Evolutionary conservation across 2,888 invertebrate species (phyloP).

Genomic region (Icerya purchasi): DNA sequence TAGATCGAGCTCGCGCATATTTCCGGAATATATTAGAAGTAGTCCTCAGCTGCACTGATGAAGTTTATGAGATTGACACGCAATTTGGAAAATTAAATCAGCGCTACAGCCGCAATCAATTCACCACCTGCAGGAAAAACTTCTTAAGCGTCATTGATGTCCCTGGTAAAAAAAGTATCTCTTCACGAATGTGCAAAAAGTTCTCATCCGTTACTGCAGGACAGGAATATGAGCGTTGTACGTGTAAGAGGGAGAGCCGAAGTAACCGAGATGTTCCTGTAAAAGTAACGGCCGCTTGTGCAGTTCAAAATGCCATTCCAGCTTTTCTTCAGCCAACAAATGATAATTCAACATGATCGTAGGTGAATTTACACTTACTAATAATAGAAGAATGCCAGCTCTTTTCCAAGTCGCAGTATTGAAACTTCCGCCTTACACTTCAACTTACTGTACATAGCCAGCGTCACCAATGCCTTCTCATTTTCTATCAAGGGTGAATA

Average conservation of each 20-base stretch:
- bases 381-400: background rate
- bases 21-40: conserved; percentile 2
- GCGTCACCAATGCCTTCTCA: background rate
- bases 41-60: conserved; percentile 2
- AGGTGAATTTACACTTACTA: background rate
- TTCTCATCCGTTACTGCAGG: background rate
- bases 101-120: conserved; percentile 6
- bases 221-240: background rate
- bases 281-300: background rate
- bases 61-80: conserved; percentile 1
- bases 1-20: conserved; percentile 3
- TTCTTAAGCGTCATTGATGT: background rate
- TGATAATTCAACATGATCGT: too few species aligned
- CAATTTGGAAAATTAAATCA: conserved; percentile 3
- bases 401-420: too few species aligned
- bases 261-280: background rate
- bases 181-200: background rate
- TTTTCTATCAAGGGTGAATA: background rate
- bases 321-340: background rate
- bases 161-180: background rate
- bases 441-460: too few species aligned
- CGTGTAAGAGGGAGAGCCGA: background rate
- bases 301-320: background rate
- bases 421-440: too few species aligned
- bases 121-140: conserved; percentile 3